Evolutionary conservation across 2,888 invertebrate genomes (phyloP).

Genomic region (Eueremaeus valkanovi): DNA sequence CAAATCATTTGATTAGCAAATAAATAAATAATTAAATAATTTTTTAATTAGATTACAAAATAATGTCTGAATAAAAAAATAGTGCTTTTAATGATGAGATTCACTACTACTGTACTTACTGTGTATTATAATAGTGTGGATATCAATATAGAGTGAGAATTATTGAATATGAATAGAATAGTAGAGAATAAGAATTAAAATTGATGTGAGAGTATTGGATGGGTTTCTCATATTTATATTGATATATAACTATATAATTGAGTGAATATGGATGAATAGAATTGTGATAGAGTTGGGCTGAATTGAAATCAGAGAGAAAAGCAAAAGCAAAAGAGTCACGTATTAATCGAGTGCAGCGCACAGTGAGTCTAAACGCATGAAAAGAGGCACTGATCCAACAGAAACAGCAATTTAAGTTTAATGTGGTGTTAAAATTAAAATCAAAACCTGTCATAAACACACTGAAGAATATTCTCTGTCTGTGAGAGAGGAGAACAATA

Average conservation of each 20-base stretch:
- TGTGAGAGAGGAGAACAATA: not conserved
- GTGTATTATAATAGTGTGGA: too few relatives aligned
- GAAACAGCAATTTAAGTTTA: constrained; percentile 34
- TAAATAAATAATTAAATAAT: not conserved
- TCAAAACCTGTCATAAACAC: constrained; percentile 33
- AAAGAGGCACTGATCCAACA: constrained; percentile 31
- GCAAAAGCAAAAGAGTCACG: constrained; percentile 29
- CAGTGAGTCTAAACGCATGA: too few relatives aligned
- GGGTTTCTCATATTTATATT: constrained; percentile 3
- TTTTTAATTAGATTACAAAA: not conserved
- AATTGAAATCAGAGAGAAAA: constrained; percentile 15
- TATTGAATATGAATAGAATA: not conserved
- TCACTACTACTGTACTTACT: not conserved
- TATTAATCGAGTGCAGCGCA: not conserved
- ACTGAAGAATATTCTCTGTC: not conserved
- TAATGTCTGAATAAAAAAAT: not conserved
- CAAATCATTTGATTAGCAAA: not conserved
- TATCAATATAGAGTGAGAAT: too few relatives aligned
- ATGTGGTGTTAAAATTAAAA: constrained; percentile 35
- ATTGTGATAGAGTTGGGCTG: not conserved
- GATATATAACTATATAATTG: too few relatives aligned
- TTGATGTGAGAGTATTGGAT: constrained; percentile 14
- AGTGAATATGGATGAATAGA: not conserved
- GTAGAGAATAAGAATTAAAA: not conserved
- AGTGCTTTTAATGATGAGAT: not conserved